phyloP scores from a whole-genome alignment of 2,888 invertebrate species.

The Bedellia somnulentella region DNA sequence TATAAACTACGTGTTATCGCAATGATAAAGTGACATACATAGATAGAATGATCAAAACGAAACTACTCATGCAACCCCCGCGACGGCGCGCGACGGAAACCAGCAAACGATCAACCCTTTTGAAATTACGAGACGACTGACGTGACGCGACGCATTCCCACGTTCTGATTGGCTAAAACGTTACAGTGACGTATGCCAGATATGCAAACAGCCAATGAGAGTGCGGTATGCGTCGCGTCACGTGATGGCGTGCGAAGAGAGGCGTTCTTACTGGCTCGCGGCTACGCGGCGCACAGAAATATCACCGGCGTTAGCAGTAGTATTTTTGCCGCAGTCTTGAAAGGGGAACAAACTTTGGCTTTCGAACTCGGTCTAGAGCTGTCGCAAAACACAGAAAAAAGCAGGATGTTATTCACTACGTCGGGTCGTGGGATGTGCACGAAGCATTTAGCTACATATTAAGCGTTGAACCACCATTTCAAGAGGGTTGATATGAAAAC shows the following conservation, averaged over 20 bases:
- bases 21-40: too few species aligned
- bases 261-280: conserved; percentile 38
- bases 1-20: too few species aligned
- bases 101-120: conserved; percentile 57
- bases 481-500: conserved; percentile 56
- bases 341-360: conserved; percentile 71
- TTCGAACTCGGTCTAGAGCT: conserved; percentile 63
- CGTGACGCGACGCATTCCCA: conserved; percentile 16
- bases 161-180: background rate
- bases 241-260: conserved; percentile 22
- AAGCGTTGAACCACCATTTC: conserved; percentile 43
- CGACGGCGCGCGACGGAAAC: conserved; percentile 2
- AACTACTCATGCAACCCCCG: too few species aligned
- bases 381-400: conserved; percentile 51
- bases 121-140: conserved; percentile 43
- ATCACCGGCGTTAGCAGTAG: conserved; percentile 75
- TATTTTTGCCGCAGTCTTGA: conserved; percentile 76
- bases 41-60: too few species aligned
- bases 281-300: conserved; percentile 73
- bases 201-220: conserved; percentile 3
- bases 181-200: background rate
- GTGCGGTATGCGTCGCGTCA: conserved; percentile 7
- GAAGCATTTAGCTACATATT: conserved; percentile 9
- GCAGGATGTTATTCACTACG: conserved; percentile 28
- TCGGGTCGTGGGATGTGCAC: conserved; percentile 16